These are phyloP conservation scores for Malthinus seriepunctatus DNA, from an alignment of 2,888 invertebrate genomes.

Conservation along the genomic window DNA sequence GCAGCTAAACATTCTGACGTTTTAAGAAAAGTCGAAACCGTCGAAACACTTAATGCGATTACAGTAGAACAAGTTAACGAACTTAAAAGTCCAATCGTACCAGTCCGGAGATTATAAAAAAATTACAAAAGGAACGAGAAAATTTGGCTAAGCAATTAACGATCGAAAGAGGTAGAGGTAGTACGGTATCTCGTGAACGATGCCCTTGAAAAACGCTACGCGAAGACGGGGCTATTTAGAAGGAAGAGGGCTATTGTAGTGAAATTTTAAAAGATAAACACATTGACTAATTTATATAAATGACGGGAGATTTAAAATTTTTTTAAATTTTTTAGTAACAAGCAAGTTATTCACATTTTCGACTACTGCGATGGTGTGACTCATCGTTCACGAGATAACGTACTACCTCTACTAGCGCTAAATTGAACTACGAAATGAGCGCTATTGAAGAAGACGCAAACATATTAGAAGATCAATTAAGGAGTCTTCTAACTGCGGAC, in stretches of 20 bases:
- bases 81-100: conserved; percentile 82
- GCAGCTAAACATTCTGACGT: conserved; percentile 85
- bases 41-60: conserved; percentile 87
- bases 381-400: no score
- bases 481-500: conserved; percentile 62
- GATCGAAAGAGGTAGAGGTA: conserved; percentile 79
- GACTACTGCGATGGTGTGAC: no score
- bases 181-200: no score
- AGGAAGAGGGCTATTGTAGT: no score
- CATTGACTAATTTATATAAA: no score
- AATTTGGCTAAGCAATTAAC: conserved; percentile 77
- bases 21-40: conserved; percentile 85
- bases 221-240: no score
- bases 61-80: conserved; percentile 73
- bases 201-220: no score
- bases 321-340: no score
- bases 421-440: conserved; percentile 68
- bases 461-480: conserved; percentile 71
- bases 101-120: conserved; percentile 90
- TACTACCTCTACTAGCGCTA: conserved; percentile 65
- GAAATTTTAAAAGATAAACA: no score
- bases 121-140: conserved; percentile 80
- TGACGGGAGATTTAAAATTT: no score
- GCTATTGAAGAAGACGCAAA: conserved; percentile 65
- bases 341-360: no score